Base-by-base conservation (phyloP, 2,888 invertebrate species). In the Notodonta dromedarius region DNA sequence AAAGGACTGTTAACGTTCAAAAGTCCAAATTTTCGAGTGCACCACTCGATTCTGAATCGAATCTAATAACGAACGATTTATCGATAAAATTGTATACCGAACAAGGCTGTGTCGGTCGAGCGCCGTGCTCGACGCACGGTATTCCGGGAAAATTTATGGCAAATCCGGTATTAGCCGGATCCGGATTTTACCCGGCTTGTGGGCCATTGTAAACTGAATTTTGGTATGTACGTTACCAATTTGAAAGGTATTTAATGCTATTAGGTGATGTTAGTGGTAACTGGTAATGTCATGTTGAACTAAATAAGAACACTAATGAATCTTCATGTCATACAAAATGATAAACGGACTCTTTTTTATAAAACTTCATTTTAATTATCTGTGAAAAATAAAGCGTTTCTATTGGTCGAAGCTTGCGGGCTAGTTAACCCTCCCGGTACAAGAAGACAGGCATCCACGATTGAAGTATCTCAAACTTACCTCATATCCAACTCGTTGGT, bases 401-500 rank as follows among this genome's bases (percentile, higher is more conserved):
- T 24, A 24, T 24, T 24, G 24, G 24, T 24, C 24, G 24, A 24
- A 24, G 24, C 24, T 24, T 2, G 24, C 24, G 24, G 1, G 24
- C 24, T n/a, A n/a, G n/a, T n/a, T n/a, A n/a, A n/a, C n/a, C n/a
- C n/a, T n/a, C n/a, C 24, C 24, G 1, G 24, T 24, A 2, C 24
- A 24, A 24, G 24, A 2, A 2, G 24, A 24, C 24, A 24, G 24
- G 24, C 24, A 24, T 2, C 24, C 24, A 24, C 24, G 24, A 24
- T 24, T 35, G 35, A 35, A 6, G 35, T 42, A 42, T 42, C 12
- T 46, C n/a, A 46, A 13, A n/a, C 46, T 77, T 86, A 97, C 97
- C 97, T 96, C 90, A 97, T 96, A 80, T 97, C 97, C 82, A 97
- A 94, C 81, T 97, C 97, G 78, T 96, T 97, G 44, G 96, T 96